A percentile compares a stretch with the other conserved stretches of the same genome.
Conservation (phyloP, 2,888 invertebrate genomes). For the Drosophila lacicola region DNA sequence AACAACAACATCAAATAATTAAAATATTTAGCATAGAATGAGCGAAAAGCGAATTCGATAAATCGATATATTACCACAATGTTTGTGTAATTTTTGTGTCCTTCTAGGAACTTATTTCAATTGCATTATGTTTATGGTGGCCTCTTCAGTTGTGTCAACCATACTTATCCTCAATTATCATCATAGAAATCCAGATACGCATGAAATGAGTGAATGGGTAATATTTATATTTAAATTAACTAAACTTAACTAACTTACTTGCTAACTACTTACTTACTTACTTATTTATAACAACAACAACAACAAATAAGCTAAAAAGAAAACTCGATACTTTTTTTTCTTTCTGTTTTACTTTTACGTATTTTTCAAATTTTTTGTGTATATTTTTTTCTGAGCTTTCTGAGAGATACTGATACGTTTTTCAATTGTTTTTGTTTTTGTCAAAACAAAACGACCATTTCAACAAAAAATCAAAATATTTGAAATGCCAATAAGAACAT, state of each 20-base stretch:
- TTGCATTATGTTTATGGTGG: slow-evolving; percentile 99
- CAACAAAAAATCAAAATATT: slow-evolving; percentile 33
- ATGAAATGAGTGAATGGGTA: slow-evolving; percentile 99
- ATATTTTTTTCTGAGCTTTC: slow-evolving; percentile 26
- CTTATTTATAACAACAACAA: slow-evolving; percentile 45
- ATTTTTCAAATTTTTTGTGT: slow-evolving; percentile 7
- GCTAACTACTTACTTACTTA: slow-evolving; percentile 69
- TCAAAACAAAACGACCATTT: slow-evolving; percentile 31
- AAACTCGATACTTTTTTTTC: slow-evolving; percentile 25
- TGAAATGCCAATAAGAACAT: slow-evolving; percentile 20
- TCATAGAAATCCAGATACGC: slow-evolving; percentile 98
- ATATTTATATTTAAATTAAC: slow-evolving; percentile 84
- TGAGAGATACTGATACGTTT: slow-evolving; percentile 50
- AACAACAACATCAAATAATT: slow-evolving; percentile 27
- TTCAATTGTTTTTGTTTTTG: slow-evolving; percentile 42
- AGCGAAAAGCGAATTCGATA: slow-evolving; percentile 41
- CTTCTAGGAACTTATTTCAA: slow-evolving; percentile 97
- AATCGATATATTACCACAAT: slow-evolving; percentile 79
- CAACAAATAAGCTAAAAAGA: slow-evolving; percentile 17
- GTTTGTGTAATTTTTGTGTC: slow-evolving; percentile 86
- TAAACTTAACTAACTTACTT: slow-evolving; percentile 70
- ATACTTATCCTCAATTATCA: slow-evolving; percentile 99
- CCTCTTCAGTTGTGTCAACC: slow-evolving; percentile 98
- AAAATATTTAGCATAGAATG: slow-evolving; percentile 33
- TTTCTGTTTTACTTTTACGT: slow-evolving; percentile 20